phyloP scores from a whole-genome alignment of 1,140 invertebrate genomes.

The Ostrea edulis region DNA sequence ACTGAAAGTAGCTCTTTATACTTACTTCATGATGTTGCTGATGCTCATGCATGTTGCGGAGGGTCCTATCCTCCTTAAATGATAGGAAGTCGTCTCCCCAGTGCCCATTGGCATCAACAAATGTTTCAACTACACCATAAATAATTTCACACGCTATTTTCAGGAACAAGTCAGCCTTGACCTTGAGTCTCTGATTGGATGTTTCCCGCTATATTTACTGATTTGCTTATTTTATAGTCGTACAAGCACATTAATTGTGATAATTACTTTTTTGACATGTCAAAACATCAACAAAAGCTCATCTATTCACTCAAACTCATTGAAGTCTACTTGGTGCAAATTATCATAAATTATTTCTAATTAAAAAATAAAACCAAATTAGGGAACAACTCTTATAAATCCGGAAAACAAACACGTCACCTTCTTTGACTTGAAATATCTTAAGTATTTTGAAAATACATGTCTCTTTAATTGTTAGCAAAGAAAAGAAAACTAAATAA shows the following conservation, averaged over 20 bases:
- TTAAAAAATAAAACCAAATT: not conserved
- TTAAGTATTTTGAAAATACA: not conserved
- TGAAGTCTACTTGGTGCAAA: not conserved
- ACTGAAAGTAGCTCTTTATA: not conserved
- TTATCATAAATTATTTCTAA: conserved; percentile 28
- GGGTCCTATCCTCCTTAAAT: conserved; percentile 60
- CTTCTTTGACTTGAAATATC: not conserved
- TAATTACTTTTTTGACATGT: not conserved
- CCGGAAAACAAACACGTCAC: not conserved
- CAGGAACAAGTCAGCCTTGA: conserved; percentile 51
- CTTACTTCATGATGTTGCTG: conserved; percentile 62
- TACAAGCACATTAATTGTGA: not conserved
- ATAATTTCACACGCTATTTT: conserved; percentile 42
- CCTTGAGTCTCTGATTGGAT: conserved; percentile 33
- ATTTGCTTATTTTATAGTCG: not conserved
- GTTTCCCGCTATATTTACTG: conserved; percentile 15
- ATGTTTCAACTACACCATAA: conserved; percentile 39
- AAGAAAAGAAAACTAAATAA: no score
- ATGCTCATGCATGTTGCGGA: conserved; percentile 59
- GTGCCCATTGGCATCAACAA: conserved; percentile 28
- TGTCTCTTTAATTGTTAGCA: no score
- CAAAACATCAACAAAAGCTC: not conserved
- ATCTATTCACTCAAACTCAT: not conserved
- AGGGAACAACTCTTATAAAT: not conserved
- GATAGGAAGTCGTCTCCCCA: conserved; percentile 54